phyloP scores from a whole-genome alignment of 1,140 invertebrate species.

The Pseudomyrmex concolor region DNA sequence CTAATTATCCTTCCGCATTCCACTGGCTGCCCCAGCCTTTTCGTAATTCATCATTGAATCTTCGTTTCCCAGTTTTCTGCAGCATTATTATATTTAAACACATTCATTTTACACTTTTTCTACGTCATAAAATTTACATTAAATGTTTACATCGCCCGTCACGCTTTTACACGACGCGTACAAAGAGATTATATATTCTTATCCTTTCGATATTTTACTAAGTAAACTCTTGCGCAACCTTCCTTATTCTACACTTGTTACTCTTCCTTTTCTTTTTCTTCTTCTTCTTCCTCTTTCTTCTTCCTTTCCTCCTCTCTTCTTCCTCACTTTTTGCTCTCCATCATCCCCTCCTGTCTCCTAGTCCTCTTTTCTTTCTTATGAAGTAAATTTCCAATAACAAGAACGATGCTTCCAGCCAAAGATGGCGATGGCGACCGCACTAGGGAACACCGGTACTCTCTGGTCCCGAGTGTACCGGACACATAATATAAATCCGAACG shows the following conservation, averaged over 20 bases:
- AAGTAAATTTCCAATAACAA: background rate
- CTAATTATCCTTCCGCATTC: constrained; percentile 58
- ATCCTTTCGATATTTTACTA: constrained; percentile 65
- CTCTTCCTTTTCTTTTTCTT: background rate
- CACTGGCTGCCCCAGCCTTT: constrained; percentile 6
- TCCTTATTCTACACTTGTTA: constrained; percentile 29
- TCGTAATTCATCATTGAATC: background rate
- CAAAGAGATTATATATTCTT: constrained; percentile 63
- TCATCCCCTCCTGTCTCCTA: background rate
- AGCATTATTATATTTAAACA: constrained; percentile 79
- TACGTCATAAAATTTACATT: constrained; percentile 77
- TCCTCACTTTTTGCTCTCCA: no score
- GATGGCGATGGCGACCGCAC: constrained; percentile 11
- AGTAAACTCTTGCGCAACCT: constrained; percentile 77
- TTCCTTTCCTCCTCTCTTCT: no score
- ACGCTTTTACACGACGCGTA: constrained; percentile 55
- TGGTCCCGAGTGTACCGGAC: constrained; percentile 12
- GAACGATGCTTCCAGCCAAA: background rate
- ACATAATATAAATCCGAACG: constrained; percentile 27
- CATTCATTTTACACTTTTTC: constrained; percentile 78
- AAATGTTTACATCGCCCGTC: constrained; percentile 42
- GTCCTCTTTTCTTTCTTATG: no score
- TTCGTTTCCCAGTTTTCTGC: constrained; percentile 1
- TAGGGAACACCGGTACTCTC: background rate
- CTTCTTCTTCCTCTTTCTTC: no score